These are phyloP conservation scores for Euschistus heros DNA, from an alignment of 1,140 invertebrate genomes.

Conservation along the genomic window DNA sequence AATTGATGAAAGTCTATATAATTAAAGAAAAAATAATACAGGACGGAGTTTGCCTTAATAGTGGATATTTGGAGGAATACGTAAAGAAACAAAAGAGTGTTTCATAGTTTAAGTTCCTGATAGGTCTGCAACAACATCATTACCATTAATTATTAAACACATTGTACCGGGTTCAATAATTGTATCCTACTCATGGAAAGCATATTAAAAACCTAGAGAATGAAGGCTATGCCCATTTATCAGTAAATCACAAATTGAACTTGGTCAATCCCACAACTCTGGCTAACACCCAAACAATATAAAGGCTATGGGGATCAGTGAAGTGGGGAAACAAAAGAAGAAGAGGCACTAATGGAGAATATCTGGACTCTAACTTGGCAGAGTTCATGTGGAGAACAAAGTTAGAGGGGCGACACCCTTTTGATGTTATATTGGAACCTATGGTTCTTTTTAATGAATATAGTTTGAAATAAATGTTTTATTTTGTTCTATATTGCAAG, in stretches of 20 bases:
- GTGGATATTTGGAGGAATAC: not conserved
- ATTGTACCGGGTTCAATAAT: conserved; percentile 4
- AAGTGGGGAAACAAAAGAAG: not conserved
- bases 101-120: not conserved
- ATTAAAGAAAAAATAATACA: no score
- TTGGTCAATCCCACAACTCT: not conserved
- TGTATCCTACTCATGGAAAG: conserved; percentile 1
- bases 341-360: not conserved
- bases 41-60: no score
- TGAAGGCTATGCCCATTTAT: not conserved
- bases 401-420: not conserved
- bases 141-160: conserved; percentile 9
- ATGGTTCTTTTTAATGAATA: no score
- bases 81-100: no score
- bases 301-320: not conserved
- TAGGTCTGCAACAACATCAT: not conserved
- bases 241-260: not conserved
- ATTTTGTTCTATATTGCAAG: no score
- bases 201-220: not conserved
- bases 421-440: not conserved
- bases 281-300: not conserved
- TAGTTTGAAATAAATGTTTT: no score
- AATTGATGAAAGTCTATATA: no score
- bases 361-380: not conserved
- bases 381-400: not conserved